Conservation (phyloP, 2,888 invertebrate genomes). For the Acanthoscelides obtectus region DNA sequence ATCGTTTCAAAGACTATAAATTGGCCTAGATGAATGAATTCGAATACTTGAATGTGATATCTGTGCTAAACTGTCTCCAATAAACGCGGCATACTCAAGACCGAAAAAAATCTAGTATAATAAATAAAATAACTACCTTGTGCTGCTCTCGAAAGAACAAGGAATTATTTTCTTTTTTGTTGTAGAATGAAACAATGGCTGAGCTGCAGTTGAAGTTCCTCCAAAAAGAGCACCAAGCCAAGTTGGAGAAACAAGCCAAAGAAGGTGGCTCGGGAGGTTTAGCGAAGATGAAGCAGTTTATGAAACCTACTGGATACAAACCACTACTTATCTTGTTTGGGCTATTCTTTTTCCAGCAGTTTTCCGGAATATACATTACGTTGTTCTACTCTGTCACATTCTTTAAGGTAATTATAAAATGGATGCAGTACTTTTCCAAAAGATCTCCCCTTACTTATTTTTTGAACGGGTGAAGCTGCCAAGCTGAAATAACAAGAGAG, state of each 20-base stretch:
- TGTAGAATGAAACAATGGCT: conserved; percentile 46
- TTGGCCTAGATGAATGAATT: too few relatives aligned
- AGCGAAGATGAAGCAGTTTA: conserved; percentile 46
- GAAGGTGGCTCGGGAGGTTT: conserved; percentile 36
- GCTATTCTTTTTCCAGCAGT: conserved; percentile 57
- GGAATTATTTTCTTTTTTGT: conserved; percentile 15
- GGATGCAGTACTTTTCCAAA: too few relatives aligned
- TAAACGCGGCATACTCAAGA: too few relatives aligned
- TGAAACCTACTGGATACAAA: conserved; percentile 56
- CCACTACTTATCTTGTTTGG: conserved; percentile 53
- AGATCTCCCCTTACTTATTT: too few relatives aligned
- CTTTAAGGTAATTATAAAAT: conserved; percentile 53
- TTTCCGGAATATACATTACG: conserved; percentile 58
- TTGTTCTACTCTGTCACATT: conserved; percentile 58
- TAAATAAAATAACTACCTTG: too few relatives aligned
- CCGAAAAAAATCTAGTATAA: too few relatives aligned
- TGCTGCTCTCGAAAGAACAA: too few relatives aligned
- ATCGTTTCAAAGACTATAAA: too few relatives aligned
- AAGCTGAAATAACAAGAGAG: too few relatives aligned
- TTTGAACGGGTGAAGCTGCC: too few relatives aligned
- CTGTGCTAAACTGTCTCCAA: too few relatives aligned
- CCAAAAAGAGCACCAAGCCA: conserved; percentile 52
- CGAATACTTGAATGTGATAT: too few relatives aligned
- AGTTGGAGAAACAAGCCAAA: conserved; percentile 42
- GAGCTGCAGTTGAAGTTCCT: conserved; percentile 52